Conservation (phyloP, 2,888 invertebrate genomes). For the Panzeria rudis region DNA sequence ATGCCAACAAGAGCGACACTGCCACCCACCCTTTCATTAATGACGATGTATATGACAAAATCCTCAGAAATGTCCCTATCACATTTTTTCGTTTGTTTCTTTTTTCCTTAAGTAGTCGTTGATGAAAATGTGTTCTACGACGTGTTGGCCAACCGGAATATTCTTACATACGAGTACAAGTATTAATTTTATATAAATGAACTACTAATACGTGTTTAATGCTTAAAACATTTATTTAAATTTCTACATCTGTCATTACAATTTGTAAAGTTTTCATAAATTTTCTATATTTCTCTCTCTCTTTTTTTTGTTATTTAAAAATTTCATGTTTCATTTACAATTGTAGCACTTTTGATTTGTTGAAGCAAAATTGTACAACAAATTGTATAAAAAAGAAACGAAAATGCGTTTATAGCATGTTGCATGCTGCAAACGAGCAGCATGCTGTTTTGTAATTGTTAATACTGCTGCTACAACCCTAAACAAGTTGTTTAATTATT, state of each 20-base stretch:
- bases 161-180: not conserved
- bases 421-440: conserved; percentile 35
- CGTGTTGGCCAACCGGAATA: too few species aligned
- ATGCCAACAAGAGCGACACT: too few species aligned
- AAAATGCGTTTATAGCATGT: conserved; percentile 43
- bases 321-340: conserved; percentile 44
- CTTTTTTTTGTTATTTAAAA: not conserved
- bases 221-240: conserved; percentile 22
- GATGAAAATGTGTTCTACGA: too few species aligned
- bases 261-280: conserved; percentile 31
- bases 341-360: not conserved
- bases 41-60: too few species aligned
- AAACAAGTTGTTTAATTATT: conserved; percentile 48
- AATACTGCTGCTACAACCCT: conserved; percentile 22
- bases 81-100: too few species aligned
- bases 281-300: conserved; percentile 1
- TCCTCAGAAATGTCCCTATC: too few species aligned
- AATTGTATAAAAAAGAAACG: not conserved
- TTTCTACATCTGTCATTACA: conserved; percentile 44
- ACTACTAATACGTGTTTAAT: not conserved
- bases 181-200: not conserved
- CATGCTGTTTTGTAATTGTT: conserved; percentile 47
- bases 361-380: not conserved
- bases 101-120: too few species aligned
- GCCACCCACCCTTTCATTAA: too few species aligned